Conservation (phyloP, 2,797 vertebrate species). For the Amphiprion clarkii region DNA sequence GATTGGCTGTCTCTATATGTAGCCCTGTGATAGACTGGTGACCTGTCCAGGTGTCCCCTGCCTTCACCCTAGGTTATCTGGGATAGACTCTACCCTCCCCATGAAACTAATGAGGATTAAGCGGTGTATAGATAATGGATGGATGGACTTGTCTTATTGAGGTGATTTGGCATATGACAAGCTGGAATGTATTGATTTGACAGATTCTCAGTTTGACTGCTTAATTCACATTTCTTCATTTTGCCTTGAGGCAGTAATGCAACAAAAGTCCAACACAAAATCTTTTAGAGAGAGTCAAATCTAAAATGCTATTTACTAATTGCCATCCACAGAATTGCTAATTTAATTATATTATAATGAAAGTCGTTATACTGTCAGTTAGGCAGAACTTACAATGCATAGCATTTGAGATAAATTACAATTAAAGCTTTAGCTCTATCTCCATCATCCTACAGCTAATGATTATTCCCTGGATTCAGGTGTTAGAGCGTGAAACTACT, state of each 20-base stretch:
- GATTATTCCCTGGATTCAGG: slow-evolving; percentile 33
- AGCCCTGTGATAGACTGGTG: no score
- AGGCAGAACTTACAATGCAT: slow-evolving; percentile 28
- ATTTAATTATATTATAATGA: slow-evolving; percentile 53
- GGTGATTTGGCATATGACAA: slow-evolving; percentile 33
- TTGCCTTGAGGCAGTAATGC: slow-evolving; percentile 52
- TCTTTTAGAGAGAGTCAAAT: slow-evolving; percentile 37
- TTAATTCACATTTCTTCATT: slow-evolving; percentile 45
- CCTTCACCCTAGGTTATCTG: no score
- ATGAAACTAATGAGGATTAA: no score
- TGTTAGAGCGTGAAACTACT: slow-evolving; percentile 10
- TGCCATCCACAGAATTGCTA: slow-evolving; percentile 24
- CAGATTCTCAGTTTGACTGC: slow-evolving; percentile 47
- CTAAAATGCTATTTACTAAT: slow-evolving; percentile 53
- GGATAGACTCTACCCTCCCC: no score
- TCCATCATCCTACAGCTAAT: slow-evolving; percentile 44
- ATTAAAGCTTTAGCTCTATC: slow-evolving; percentile 47
- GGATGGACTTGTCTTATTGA: slow-evolving; percentile 19
- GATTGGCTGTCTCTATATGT: no score
- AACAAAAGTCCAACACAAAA: slow-evolving; percentile 45
- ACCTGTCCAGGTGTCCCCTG: no score
- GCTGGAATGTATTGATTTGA: slow-evolving; percentile 53
- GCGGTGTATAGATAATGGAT: no score
- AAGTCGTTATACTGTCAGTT: slow-evolving; percentile 42
- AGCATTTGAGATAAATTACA: slow-evolving; percentile 46